Evolutionary conservation across 2,888 invertebrate genomes (phyloP).

Genomic region (Phorcus lineatus): DNA sequence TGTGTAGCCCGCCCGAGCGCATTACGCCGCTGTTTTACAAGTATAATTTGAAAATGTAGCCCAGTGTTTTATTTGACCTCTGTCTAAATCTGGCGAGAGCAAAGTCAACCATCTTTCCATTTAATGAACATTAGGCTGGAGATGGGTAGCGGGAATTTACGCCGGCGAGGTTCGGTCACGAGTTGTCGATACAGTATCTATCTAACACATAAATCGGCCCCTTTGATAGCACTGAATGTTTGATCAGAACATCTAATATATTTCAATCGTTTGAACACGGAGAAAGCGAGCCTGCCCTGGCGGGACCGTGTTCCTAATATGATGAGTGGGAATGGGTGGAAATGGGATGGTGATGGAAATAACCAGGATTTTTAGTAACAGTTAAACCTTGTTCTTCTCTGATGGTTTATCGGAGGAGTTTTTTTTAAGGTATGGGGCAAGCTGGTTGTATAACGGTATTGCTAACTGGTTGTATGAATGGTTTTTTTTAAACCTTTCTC

Average conservation of each 20-base stretch:
- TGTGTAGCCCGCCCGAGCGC: not conserved
- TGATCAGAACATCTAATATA: not conserved
- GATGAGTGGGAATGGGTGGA: not conserved
- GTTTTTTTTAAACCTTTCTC: too few relatives aligned
- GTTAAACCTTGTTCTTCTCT: too few relatives aligned
- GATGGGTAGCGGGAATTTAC: slow-evolving; percentile 21
- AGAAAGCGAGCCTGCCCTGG: not conserved
- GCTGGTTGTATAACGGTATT: too few relatives aligned
- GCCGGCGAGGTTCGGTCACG: not conserved
- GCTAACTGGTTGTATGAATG: too few relatives aligned
- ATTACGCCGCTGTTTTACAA: slow-evolving; percentile 33
- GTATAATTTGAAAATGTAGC: slow-evolving; percentile 33
- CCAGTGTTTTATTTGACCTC: slow-evolving; percentile 21
- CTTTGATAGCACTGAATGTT: slow-evolving; percentile 5
- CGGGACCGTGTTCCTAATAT: not conserved
- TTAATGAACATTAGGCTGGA: slow-evolving; percentile 22
- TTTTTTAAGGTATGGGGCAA: too few relatives aligned
- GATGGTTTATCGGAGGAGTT: too few relatives aligned
- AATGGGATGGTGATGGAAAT: too few relatives aligned
- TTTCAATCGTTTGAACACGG: not conserved
- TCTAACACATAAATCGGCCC: slow-evolving; percentile 12
- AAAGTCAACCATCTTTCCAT: slow-evolving; percentile 16
- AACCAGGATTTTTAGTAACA: too few relatives aligned
- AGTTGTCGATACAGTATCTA: slow-evolving; percentile 13
- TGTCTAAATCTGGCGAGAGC: slow-evolving; percentile 20